Evolutionary conservation across 2,888 invertebrate species (phyloP), one percentile per base, ranked within the genome.

Genomic region (Calliopum simillimum): DNA sequence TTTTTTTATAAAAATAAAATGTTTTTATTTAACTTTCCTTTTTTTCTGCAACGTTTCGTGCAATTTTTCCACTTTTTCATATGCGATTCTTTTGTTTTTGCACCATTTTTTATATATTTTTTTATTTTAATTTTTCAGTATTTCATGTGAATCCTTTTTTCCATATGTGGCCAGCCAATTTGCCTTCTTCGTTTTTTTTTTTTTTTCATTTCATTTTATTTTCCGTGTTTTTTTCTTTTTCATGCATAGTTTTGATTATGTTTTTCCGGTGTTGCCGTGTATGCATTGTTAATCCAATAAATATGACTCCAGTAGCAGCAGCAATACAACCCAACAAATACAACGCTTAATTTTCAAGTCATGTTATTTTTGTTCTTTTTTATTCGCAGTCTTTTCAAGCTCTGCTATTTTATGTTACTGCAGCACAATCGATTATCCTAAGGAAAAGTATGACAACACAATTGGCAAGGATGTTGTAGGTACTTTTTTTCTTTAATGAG

Each of bases 201-300:
- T 43, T 53, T 64, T 49, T n/a, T 14, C 33, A 3, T 49, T 49
- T 16, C 33, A 53, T 53, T 64, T 49, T 64, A 13, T 21, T 55
- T 14, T 25, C 58, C 23, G 44, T 44, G 1, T 19, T n/a, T 44
- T 44, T 13, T 44, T 55, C n/a, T 46, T 6, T 23, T 25, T 41
- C 59, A 23, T 58, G 58, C 58, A 64, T 69, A 51, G 64, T 64
- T 69, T 58, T 59, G 64, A 59, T 65, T 69, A 23, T 58, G 58
- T 49, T 49, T 55, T 69, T 47, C 64, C 69, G 64, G 69, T 59
- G 64, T 64, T 69, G 69, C 63, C 58, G 51, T 59, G 58, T 69
- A 59, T 64, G 69, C 69, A 64, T 69, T 69, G 69, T 64, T 69
- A 69, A 64, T 64, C 64, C 69, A 56, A 69, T 69, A 69, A 69